A percentile compares a stretch with the other conserved stretches of the same genome.
phyloP scores from a whole-genome alignment of 2,888 invertebrate species.

The Piscicola geometra region DNA sequence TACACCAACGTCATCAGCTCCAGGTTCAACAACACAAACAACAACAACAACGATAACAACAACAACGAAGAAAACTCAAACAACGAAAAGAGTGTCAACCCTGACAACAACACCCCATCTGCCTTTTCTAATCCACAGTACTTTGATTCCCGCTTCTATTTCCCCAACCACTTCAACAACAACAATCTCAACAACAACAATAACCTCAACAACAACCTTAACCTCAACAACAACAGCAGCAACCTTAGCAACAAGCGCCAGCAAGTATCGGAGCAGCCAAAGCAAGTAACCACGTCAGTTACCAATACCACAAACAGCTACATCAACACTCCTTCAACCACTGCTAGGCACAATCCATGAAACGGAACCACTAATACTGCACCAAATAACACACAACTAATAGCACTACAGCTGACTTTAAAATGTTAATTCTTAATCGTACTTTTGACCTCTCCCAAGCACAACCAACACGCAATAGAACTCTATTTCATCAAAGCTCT shows the following conservation, averaged over 20 bases:
- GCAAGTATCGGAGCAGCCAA: constrained; percentile 96
- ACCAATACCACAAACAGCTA: too few relatives aligned
- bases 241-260: constrained; percentile 89
- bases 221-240: neutral
- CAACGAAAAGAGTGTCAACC: too few relatives aligned
- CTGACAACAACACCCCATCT: neutral
- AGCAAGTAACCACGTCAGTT: constrained; percentile 96
- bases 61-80: neutral
- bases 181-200: neutral
- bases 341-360: too few relatives aligned
- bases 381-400: too few relatives aligned
- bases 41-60: neutral
- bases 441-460: too few relatives aligned
- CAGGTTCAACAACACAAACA: neutral
- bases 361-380: too few relatives aligned
- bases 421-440: too few relatives aligned
- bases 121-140: constrained; percentile 31
- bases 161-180: constrained; percentile 18
- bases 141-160: constrained; percentile 9
- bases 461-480: too few relatives aligned
- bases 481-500: too few relatives aligned
- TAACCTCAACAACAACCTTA: neutral
- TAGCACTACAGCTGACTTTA: too few relatives aligned
- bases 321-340: too few relatives aligned
- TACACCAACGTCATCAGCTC: neutral